A percentile compares a stretch with the other conserved stretches of the same genome.
phyloP scores from a whole-genome alignment of 92 coral and sea anemone genomes.

The Bergia puertoricense region DNA sequence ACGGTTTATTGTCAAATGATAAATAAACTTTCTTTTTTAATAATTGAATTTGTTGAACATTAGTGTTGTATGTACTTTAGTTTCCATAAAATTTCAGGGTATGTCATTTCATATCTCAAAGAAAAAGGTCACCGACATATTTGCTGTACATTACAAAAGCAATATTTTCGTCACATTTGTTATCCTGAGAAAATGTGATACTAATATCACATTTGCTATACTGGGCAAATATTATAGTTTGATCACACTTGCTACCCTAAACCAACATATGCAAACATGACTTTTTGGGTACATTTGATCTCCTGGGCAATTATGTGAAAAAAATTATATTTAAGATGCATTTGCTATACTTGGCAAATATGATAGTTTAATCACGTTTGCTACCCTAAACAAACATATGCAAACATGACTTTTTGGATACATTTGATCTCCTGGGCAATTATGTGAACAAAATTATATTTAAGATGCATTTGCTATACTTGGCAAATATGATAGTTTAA shows the following conservation, averaged over 20 bases:
- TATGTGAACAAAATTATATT: no score
- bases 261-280: constrained; percentile 1
- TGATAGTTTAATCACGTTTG: neutral
- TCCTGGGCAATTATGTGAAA: no score
- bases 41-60: constrained; percentile 6
- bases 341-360: neutral
- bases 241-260: neutral
- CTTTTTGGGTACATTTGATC: neutral
- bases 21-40: neutral
- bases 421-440: neutral
- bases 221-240: neutral
- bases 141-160: constrained; percentile 11
- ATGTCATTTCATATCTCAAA: constrained; percentile 24
- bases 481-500: neutral
- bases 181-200: neutral
- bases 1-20: neutral
- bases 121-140: constrained; percentile 11
- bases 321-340: no score
- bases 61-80: neutral
- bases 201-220: neutral
- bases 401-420: neutral
- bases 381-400: neutral
- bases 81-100: constrained; percentile 6
- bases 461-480: neutral
- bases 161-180: constrained; percentile 21